Evolutionary conservation across 2,797 vertebrate species (phyloP).

Genomic region (Anableps anableps): DNA sequence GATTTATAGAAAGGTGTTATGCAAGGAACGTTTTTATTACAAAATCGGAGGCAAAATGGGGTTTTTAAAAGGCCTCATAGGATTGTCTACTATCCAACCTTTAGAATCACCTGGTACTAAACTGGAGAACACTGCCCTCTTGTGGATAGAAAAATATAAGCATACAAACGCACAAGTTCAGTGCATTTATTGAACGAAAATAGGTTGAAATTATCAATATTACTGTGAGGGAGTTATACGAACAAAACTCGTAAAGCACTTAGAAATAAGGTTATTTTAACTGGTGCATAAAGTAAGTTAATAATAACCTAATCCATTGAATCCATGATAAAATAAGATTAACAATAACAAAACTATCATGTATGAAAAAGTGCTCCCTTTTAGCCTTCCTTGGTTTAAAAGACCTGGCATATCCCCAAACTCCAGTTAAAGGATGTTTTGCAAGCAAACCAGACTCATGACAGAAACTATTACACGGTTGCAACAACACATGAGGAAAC

Average conservation of each 20-base stretch:
- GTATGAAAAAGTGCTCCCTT: not conserved
- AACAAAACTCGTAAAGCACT: not conserved
- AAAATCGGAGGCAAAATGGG: not conserved
- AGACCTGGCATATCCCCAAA: not conserved
- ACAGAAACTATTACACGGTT: not conserved
- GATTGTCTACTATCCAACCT: not conserved
- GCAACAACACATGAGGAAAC: not conserved
- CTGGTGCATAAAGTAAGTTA: not conserved
- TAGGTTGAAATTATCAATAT: not conserved
- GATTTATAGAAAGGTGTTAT: not conserved
- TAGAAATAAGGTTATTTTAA: not conserved
- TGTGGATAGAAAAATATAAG: slow-evolving; percentile 60
- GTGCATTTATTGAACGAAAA: not conserved
- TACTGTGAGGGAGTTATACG: not conserved
- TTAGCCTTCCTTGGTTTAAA: not conserved
- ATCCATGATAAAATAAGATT: not conserved
- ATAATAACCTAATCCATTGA: not conserved
- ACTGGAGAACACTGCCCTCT: slow-evolving; percentile 69
- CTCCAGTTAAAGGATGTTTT: not conserved
- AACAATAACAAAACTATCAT: not conserved
- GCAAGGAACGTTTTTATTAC: not conserved
- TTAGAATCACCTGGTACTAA: not conserved
- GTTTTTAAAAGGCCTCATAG: not conserved
- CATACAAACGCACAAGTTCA: not conserved
- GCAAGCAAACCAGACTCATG: not conserved